Base-by-base conservation (phyloP, 2,797 vertebrate genomes). In the Molossus alvarezi region DNA sequence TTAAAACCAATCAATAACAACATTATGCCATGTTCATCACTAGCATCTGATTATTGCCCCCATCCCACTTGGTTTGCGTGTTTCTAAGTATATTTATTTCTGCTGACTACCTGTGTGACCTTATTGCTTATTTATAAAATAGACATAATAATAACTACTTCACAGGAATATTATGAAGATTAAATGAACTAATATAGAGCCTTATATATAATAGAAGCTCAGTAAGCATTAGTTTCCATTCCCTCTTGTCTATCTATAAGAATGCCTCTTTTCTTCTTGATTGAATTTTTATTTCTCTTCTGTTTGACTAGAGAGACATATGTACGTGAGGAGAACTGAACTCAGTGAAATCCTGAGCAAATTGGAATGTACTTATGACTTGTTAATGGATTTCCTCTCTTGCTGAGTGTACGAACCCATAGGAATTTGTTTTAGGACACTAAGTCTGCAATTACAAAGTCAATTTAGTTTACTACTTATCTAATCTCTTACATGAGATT, bases 1-100 rank as follows among this genome's bases (percentile, higher is more conserved):
- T 84, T 69, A 96, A 95, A 95, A 60, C 14, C 20, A 76, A 21
- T 82, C 9, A 62, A 23, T 80, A 69, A 27, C n/a, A 83, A 57
- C 17, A 65, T 48, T 14, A 65, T 5, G 81, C 21, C 79, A 81
- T 23, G 73, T 53, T 55, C 25, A 29, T 25, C 67, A 41, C 72
- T 81, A 67, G 67, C 37, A 18, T 90, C 51, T 73, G 23, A 72
- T 91, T 62, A 69, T 14, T 67, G n/a, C 0, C n/a, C 17, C 14
- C 14, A 62, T 79, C 29, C 3, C 18, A 1, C 27, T n/a, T 62
- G 62, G 8, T 87, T 65, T 29, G 1, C 65, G 86, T 91, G 45
- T 71, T 58, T 94, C 37, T 91, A 67, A 51, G 23, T 37, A 27
- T 76, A 60, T 53, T 17, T 76, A 71, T 48, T 27, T 5, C 45